Percentiles rank a stretch among this genome's conserved stretches.
Evolutionary conservation across 92 coral and sea anemone genomes (phyloP).

Genomic region (Actinostola sp.): DNA sequence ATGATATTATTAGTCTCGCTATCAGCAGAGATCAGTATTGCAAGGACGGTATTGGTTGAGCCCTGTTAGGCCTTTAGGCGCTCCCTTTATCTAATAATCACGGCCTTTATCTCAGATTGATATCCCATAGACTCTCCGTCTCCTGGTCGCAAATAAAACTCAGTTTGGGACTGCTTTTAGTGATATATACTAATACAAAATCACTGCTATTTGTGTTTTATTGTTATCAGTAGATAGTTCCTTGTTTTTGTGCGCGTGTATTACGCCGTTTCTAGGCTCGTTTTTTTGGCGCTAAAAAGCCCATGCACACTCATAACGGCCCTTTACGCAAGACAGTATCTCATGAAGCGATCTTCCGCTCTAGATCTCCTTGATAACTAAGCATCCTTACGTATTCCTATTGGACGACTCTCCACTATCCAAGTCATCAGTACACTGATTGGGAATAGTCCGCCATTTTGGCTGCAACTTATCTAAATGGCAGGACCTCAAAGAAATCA

Average conservation of each 20-base stretch:
- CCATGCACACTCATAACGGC: conserved; percentile 17
- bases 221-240: no score
- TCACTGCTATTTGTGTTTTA: no score
- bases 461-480: conserved; percentile 52
- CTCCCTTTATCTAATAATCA: conserved; percentile 15
- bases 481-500: conserved; percentile 44
- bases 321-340: conserved; percentile 21
- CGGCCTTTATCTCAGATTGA: conserved; percentile 15
- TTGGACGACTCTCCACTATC: conserved; percentile 10
- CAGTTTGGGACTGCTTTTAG: neutral
- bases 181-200: neutral
- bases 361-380: conserved; percentile 25
- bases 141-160: conserved; percentile 2
- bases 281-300: no score
- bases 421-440: conserved; percentile 10
- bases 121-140: conserved; percentile 14
- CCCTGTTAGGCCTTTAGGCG: conserved; percentile 13
- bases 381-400: conserved; percentile 11
- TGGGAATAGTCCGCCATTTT: conserved; percentile 43
- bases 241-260: no score
- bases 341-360: conserved; percentile 33
- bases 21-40: conserved; percentile 19
- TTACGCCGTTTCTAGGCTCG: no score
- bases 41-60: conserved; percentile 15
- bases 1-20: conserved; percentile 15